Evolutionary conservation across 2,888 invertebrate species (phyloP).

Genomic region (Pyrgus malvae): DNA sequence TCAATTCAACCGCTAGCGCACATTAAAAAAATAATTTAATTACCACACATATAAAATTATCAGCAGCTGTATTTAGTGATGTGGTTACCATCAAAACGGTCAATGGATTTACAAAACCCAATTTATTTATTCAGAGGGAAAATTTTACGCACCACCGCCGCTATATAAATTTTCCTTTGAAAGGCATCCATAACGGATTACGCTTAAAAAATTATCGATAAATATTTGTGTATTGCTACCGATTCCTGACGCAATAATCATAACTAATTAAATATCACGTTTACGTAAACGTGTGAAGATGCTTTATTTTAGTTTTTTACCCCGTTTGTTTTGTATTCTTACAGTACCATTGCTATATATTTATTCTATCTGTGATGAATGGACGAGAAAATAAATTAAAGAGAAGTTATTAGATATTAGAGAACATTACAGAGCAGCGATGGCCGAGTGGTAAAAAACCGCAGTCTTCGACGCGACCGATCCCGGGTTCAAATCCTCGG

Average conservation of each 20-base stretch:
- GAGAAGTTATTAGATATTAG: too few relatives aligned
- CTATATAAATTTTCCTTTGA: slow-evolving; percentile 16
- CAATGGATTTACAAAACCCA: slow-evolving; percentile 15
- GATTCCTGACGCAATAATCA: neutral
- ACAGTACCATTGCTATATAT: too few relatives aligned
- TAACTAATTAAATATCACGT: neutral
- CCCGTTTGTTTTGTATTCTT: too few relatives aligned
- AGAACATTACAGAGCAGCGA: too few relatives aligned
- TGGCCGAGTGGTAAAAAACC: too few relatives aligned
- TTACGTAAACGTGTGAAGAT: too few relatives aligned
- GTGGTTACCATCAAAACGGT: slow-evolving; percentile 31
- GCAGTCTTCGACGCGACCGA: too few relatives aligned
- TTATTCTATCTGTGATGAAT: too few relatives aligned
- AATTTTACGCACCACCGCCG: slow-evolving; percentile 15
- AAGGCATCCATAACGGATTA: neutral
- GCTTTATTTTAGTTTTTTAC: too few relatives aligned
- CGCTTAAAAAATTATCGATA: neutral
- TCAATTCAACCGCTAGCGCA: slow-evolving; percentile 40
- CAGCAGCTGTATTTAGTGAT: slow-evolving; percentile 40
- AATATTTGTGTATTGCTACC: neutral
- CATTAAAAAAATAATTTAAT: slow-evolving; percentile 55
- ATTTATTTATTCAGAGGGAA: slow-evolving; percentile 21
- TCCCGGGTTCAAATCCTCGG: too few relatives aligned
- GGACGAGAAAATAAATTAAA: too few relatives aligned
- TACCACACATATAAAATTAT: slow-evolving; percentile 44